Base-by-base conservation (phyloP, 53 echinoderm and acorn worm species). In the Holothuria leucospilota region DNA sequence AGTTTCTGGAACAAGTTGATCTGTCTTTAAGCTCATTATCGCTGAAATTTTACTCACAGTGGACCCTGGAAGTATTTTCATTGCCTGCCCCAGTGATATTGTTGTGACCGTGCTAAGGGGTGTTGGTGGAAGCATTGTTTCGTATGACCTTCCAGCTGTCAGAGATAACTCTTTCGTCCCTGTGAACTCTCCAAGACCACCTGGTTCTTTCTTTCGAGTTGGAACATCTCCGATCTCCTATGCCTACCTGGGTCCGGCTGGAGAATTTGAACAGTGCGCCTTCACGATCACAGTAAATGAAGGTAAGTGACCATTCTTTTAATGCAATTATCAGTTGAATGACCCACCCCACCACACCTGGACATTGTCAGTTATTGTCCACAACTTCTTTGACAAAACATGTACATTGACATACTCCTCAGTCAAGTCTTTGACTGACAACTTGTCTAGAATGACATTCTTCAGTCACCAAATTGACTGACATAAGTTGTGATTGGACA, bases 201-300 rank as follows among this genome's bases (percentile, higher is more conserved):
- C 72, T 21, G 72, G 72, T 18, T 72, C 72, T 20, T 72, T 72
- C 40, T 72, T 72, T 20, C 38, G 18, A 72, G 23, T 72, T 18
- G 72, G 72, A 30, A 12, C 40, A 12, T 39, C 39, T 23, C 39
- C 20, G 10, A 39, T 72, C 8, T 11, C 4, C 2, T 72, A 72
- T 46, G 5, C 46, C 21, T 72, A 72, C 46, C 46, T 72, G 20
- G 68, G 29, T 16, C 56, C 16, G 5, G 28, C 68, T 68, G 72
- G 42, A 72, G 46, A 72, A 41, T 21, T 72, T 39, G 38, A 72
- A 39, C 72, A 72, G 40, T 72, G 72, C 20, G 40, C 23, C 40
- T 72, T 72, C 34, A 4, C 23, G 21, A 21, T 72, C 10, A 38
- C 72, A n/a, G 72, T 72, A 11, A 39, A 38, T 23, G 72, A 72